Conservation (phyloP, 2,888 invertebrate genomes). For the Geophilus truncorum region DNA sequence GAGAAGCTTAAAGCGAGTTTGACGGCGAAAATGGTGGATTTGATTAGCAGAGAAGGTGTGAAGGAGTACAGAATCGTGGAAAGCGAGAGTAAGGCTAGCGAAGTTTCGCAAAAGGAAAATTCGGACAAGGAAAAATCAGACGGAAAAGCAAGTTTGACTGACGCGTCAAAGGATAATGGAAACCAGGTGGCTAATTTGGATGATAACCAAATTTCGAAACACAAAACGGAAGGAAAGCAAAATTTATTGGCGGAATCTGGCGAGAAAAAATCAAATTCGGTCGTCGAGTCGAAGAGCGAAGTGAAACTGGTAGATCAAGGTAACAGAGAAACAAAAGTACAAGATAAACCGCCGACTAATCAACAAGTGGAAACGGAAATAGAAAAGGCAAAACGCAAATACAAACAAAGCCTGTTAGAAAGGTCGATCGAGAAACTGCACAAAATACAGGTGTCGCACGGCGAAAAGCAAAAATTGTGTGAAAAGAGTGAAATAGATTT, state of each 20-base stretch:
- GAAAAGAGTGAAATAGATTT: background rate
- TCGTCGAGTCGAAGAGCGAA: background rate
- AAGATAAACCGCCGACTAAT: background rate
- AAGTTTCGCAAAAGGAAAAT: background rate
- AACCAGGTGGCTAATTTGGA: background rate
- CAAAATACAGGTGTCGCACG: background rate
- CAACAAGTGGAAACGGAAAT: background rate
- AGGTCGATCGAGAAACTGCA: background rate
- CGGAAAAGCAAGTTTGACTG: background rate
- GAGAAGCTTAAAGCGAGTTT: too few relatives aligned
- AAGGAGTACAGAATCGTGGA: too few relatives aligned
- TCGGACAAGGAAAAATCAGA: background rate
- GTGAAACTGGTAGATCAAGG: background rate
- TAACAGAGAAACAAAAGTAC: too few relatives aligned
- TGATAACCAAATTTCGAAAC: background rate
- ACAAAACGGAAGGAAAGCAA: background rate
- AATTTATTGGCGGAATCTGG: background rate
- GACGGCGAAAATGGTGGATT: too few relatives aligned
- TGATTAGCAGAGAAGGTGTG: too few relatives aligned
- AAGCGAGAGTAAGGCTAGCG: too few relatives aligned
- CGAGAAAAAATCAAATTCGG: background rate
- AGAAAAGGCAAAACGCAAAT: background rate
- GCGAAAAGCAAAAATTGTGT: background rate
- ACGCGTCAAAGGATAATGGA: background rate
- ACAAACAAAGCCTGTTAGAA: background rate